Conservation (phyloP, 2,797 vertebrate genomes). For the Euphonia xanthogaster region DNA sequence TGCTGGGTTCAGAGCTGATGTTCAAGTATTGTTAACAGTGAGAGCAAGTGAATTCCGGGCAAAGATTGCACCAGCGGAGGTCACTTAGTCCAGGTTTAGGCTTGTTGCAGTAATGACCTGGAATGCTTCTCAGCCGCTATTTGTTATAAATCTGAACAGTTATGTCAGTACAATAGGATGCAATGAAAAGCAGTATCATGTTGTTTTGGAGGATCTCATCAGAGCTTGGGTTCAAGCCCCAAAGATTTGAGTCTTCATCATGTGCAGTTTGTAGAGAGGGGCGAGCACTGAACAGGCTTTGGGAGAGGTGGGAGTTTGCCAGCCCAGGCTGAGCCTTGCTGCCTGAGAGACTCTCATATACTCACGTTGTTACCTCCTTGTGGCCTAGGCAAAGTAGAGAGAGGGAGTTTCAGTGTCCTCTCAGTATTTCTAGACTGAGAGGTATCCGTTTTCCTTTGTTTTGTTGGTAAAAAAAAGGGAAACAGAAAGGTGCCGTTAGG, state of each 20-base stretch:
- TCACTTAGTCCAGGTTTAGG: not conserved
- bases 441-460: not conserved
- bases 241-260: not conserved
- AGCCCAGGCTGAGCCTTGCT: not conserved
- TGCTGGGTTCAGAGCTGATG: not conserved
- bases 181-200: not conserved
- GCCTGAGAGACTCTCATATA: not conserved
- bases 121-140: not conserved
- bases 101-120: not conserved
- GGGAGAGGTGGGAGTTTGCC: not conserved
- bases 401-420: not conserved
- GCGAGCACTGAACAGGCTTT: rapidly evolving
- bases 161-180: not conserved
- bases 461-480: not conserved
- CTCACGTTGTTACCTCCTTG: rapidly evolving
- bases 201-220: not conserved
- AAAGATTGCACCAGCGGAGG: not conserved
- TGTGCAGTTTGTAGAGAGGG: not conserved
- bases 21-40: not conserved
- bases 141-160: not conserved
- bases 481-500: not conserved
- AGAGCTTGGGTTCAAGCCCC: not conserved
- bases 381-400: not conserved
- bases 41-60: not conserved
- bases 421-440: not conserved